Evolutionary conservation across 2,797 vertebrate genomes (phyloP).

Genomic region (Cygnus olor): DNA sequence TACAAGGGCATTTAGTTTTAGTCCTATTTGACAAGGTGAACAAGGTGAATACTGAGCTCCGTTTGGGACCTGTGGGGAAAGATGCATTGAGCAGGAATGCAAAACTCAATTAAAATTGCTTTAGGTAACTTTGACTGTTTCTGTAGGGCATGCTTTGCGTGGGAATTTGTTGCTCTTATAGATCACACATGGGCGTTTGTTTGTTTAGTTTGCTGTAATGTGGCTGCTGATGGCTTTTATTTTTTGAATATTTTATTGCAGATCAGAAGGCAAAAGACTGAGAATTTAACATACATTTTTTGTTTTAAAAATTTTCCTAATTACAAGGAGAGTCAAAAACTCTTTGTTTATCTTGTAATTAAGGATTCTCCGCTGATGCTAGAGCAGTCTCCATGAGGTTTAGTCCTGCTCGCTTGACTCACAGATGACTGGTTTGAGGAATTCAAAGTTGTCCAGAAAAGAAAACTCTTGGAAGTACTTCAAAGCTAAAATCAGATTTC

Average conservation of each 20-base stretch:
- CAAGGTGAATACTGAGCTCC: background rate
- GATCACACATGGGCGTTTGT: background rate
- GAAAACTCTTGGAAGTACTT: background rate
- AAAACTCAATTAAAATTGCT: constrained; percentile 8
- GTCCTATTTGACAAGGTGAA: background rate
- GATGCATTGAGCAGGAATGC: background rate
- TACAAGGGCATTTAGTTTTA: background rate
- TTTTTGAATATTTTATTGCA: background rate
- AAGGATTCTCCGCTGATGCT: background rate
- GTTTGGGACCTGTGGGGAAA: background rate
- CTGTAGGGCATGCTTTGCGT: background rate
- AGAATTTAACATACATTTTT: background rate
- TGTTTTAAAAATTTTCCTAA: background rate
- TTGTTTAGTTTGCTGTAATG: background rate
- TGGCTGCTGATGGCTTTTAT: background rate
- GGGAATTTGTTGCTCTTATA: background rate
- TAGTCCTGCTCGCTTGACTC: background rate
- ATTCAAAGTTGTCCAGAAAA: background rate
- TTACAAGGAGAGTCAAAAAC: background rate
- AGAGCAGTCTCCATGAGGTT: background rate
- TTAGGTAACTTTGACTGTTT: constrained; percentile 3
- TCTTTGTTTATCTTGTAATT: background rate
- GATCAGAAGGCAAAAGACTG: background rate
- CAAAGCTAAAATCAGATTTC: background rate
- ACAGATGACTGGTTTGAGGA: background rate